A percentile compares a stretch with the other conserved stretches of the same genome.
Evolutionary conservation across 2,113 vertebrate species (phyloP).

Genomic region (Rhineura floridana): DNA sequence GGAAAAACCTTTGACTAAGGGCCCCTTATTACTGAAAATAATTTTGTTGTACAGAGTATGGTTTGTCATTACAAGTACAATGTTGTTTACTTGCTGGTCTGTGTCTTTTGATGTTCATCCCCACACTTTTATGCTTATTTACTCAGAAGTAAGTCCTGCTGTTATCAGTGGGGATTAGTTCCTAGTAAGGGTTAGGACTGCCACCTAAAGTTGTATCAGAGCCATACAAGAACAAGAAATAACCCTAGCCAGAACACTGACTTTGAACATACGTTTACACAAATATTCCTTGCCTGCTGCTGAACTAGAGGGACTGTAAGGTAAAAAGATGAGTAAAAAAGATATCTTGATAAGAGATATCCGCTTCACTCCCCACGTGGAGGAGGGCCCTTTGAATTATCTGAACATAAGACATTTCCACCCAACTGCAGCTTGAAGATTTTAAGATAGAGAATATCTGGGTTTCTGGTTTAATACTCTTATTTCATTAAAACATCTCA

Average conservation of each 20-base stretch:
- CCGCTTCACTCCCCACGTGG: background rate
- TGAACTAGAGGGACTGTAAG: background rate
- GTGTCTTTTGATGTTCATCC: too few species aligned
- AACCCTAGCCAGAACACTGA: background rate
- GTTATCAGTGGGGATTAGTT: background rate
- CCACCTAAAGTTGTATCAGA: background rate
- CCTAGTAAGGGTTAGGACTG: background rate
- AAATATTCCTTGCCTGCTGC: background rate
- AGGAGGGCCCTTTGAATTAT: rapidly evolving
- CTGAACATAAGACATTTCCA: rapidly evolving
- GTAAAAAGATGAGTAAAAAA: background rate
- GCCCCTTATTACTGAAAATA: too few species aligned
- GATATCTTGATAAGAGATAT: background rate
- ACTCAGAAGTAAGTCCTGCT: background rate
- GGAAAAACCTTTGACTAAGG: background rate
- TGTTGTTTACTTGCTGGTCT: too few species aligned
- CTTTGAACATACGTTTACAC: background rate
- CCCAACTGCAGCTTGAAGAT: background rate
- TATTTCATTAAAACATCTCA: background rate
- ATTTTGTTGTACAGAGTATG: too few species aligned
- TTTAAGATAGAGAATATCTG: background rate
- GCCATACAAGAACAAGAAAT: background rate
- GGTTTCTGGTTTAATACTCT: background rate
- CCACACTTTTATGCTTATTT: background rate
- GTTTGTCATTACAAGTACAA: too few species aligned